Base-by-base conservation (phyloP, 2,888 invertebrate species). In the Hedychridium roseum region DNA sequence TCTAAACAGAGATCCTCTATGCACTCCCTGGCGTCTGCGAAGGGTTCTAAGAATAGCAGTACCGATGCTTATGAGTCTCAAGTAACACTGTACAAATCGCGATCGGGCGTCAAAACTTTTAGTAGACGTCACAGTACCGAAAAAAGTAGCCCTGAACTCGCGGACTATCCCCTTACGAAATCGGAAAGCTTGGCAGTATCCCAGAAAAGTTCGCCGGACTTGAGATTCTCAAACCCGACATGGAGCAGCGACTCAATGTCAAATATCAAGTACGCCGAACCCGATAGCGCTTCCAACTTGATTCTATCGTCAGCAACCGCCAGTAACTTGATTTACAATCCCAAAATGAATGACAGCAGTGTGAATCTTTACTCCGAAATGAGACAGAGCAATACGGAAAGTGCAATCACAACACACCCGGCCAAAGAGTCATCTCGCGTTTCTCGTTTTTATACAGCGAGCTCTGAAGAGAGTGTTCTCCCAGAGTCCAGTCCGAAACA, bases 271-370 rank as follows among this genome's bases (percentile, higher is more conserved):
- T 54, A 59, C 36, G 51, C 46, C 18, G 41, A 52, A 0, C 41
- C 63, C 5, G 55, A 44, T 32, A 65, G 58, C 28, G 55, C 60
- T 5, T 46, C 66, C 6, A 66, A 62, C 59, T 43, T 61, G n/a
- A 37, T 66, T 7, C 31, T 68, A 2, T 60, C 67, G 6, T 63
- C 68, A 2, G 66, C 56, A 20, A 73, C 73, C 3, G 73, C 73
- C 17, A 74, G 73, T 44, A 73, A 73, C 41, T 75, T 73, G 23
- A 54, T 66, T 16, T 74, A 71, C 18, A 69, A 65, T 9, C 63
- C 73, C 1, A 56, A 50, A 12, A 45, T 50, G 3, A 70, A 71
- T 20, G 63, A 71, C 40, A 73, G 74, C 15, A 66, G 53, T 7
- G 57, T 63, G 2, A 74, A 74, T 54, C 49, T 76, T 5, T 73